These are phyloP conservation scores for Myrmecophaga tridactyla DNA, from an alignment of 2,113 vertebrate species.

Conservation along the genomic window DNA sequence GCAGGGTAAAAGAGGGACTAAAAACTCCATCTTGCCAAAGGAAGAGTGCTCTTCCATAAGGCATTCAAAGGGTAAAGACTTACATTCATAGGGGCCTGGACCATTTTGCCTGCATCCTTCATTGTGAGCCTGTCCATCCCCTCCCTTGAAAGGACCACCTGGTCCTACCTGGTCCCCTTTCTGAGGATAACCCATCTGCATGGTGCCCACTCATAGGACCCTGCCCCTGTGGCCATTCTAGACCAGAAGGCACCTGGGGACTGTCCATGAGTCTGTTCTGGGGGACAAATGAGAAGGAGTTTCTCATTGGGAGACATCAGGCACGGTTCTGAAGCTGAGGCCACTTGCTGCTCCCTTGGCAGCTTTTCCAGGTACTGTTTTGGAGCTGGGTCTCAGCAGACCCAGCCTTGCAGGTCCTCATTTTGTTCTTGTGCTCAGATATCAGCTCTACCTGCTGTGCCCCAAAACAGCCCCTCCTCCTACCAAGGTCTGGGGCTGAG, in stretches of 20 bases:
- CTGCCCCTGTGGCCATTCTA: not conserved
- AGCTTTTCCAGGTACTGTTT: not conserved
- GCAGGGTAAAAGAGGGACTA: not conserved
- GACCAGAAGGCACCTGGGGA: not conserved
- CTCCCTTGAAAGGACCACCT: no score
- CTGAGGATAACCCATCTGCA: not conserved
- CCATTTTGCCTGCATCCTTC: not conserved
- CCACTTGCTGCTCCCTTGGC: not conserved
- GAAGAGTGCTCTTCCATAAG: not conserved
- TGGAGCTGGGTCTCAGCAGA: not conserved
- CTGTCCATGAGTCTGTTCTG: not conserved
- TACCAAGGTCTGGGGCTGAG: accelerated
- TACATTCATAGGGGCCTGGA: not conserved
- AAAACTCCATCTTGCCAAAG: not conserved
- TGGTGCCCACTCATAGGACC: not conserved
- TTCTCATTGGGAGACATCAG: not conserved
- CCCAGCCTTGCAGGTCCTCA: no score
- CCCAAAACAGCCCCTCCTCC: not conserved
- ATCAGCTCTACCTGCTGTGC: not conserved
- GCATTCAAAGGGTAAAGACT: not conserved
- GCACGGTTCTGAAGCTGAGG: not conserved
- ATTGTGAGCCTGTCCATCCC: not conserved
- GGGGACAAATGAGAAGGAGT: not conserved
- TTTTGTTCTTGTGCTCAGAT: not conserved
- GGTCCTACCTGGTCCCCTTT: not conserved